Evolutionary conservation across 2,888 invertebrate genomes (phyloP), one percentile per base, ranked within the genome.

Genomic region (Sepioteuthis lessoniana): DNA sequence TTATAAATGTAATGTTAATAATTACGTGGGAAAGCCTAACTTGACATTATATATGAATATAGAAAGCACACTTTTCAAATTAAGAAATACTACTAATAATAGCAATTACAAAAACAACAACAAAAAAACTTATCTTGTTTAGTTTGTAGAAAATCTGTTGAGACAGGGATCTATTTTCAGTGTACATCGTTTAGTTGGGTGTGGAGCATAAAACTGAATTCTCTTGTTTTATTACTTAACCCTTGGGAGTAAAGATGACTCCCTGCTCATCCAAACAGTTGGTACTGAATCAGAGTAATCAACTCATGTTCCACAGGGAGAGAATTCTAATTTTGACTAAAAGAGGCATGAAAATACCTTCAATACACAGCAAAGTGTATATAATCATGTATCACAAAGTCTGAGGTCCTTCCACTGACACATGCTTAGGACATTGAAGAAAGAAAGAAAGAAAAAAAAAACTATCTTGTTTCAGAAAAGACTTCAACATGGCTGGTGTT

Each of bases 311-410:
- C 76, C 76, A 16, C n/a, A 16, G 76, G 76, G 76, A 76, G 76
- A 76, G n/a, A 16, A 16, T 47, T 76, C 76, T 76, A 76, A 76
- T 76, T 76, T 76, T 76, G 76, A 76, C 76, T 76, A 76, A 76
- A 76, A 76, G 76, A 76, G 76, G 76, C 76, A 76, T 76, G 76
- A 76, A 76, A 76, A 76, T 76, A 76, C 76, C 76, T 76, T 76
- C n/a, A n/a, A n/a, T 35, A 76, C 76, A 76, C n/a, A 4, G n/a
- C 76, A 76, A n/a, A 13, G n/a, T n/a, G n/a, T 76, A 76, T 13
- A 16, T 76, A n/a, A 76, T 76, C n/a, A 76, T 76, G 76, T n/a
- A 31, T 76, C 8, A 60, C 60, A 76, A 76, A 76, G n/a, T 8
- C 13, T 31, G 76, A n/a, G 7, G n/a, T n/a, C n/a, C n/a, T n/a